Percentiles rank a stretch among this genome's conserved stretches.
phyloP scores from a whole-genome alignment of 2,888 invertebrate species.

The Fissipunctia ypsillon region DNA sequence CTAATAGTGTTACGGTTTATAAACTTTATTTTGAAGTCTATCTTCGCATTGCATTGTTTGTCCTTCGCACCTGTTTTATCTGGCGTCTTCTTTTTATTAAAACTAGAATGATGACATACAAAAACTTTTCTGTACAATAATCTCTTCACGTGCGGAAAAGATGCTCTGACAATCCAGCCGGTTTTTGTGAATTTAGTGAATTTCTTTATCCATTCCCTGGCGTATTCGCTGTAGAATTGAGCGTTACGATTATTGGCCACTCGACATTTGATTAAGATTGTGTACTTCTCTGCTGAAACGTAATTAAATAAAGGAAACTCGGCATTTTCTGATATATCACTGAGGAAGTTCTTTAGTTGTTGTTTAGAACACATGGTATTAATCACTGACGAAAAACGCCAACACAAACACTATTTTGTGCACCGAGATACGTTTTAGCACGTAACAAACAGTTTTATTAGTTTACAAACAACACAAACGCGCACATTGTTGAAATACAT shows the following conservation, averaged over 20 bases:
- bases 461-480: conserved; percentile 20
- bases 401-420: conserved; percentile 8
- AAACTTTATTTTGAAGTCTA: conserved; percentile 72
- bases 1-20: conserved; percentile 68
- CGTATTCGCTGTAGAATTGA: conserved; percentile 64
- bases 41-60: conserved; percentile 69
- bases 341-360: conserved; percentile 54
- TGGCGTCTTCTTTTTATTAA: conserved; percentile 61
- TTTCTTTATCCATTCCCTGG: conserved; percentile 68
- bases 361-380: conserved; percentile 54
- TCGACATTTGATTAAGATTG: conserved; percentile 65
- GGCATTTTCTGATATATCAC: conserved; percentile 64
- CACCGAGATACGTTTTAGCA: conserved; percentile 2
- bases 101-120: conserved; percentile 67
- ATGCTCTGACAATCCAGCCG: conserved; percentile 65
- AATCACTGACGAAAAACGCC: not conserved
- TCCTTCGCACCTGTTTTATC: conserved; percentile 41
- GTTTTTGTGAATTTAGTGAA: conserved; percentile 73
- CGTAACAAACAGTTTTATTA: conserved; percentile 2
- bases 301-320: conserved; percentile 66
- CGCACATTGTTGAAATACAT: conserved; percentile 36
- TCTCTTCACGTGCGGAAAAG: conserved; percentile 66
- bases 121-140: conserved; percentile 69
- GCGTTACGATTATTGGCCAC: conserved; percentile 53
- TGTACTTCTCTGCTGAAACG: conserved; percentile 63